A percentile compares a stretch with the other conserved stretches of the same genome.
These are phyloP conservation scores for Eurois occulta DNA, from an alignment of 2,888 invertebrate genomes.

Conservation along the genomic window DNA sequence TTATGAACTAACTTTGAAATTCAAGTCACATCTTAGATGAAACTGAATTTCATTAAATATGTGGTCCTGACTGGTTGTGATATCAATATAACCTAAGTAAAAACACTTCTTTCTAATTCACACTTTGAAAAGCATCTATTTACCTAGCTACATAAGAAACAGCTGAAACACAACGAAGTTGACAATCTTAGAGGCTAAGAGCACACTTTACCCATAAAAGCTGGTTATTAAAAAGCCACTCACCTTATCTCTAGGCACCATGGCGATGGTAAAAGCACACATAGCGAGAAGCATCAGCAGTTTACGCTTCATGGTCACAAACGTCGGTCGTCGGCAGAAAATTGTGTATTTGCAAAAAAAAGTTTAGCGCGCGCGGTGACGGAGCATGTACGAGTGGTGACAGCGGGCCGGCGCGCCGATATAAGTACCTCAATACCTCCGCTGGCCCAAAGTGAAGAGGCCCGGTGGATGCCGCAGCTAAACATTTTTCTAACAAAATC, in stretches of 20 bases:
- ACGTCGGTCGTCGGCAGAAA: constrained; percentile 38
- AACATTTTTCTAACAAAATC: constrained; percentile 55
- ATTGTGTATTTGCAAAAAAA: constrained; percentile 50
- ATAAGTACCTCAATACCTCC: constrained; percentile 68
- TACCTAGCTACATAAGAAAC: neutral
- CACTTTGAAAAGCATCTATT: neutral
- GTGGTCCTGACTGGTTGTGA: too few species aligned
- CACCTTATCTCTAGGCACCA: constrained; percentile 80
- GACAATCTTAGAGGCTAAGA: neutral
- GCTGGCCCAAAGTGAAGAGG: constrained; percentile 64
- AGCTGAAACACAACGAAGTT: constrained; percentile 23
- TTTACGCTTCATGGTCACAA: constrained; percentile 75
- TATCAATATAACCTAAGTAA: neutral
- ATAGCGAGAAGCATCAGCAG: constrained; percentile 74
- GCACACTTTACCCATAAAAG: constrained; percentile 11
- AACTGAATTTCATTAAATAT: constrained; percentile 6
- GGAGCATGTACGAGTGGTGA: constrained; percentile 78
- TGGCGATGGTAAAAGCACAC: constrained; percentile 76
- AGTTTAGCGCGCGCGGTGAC: constrained; percentile 68
- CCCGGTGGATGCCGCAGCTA: constrained; percentile 52
- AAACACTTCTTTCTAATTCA: too few species aligned
- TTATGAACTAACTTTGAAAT: neutral
- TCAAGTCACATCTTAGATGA: neutral
- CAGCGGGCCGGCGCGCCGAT: constrained; percentile 69
- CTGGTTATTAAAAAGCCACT: constrained; percentile 69